Conservation (phyloP, 2,797 vertebrate genomes). For the Dermochelys coriacea region DNA sequence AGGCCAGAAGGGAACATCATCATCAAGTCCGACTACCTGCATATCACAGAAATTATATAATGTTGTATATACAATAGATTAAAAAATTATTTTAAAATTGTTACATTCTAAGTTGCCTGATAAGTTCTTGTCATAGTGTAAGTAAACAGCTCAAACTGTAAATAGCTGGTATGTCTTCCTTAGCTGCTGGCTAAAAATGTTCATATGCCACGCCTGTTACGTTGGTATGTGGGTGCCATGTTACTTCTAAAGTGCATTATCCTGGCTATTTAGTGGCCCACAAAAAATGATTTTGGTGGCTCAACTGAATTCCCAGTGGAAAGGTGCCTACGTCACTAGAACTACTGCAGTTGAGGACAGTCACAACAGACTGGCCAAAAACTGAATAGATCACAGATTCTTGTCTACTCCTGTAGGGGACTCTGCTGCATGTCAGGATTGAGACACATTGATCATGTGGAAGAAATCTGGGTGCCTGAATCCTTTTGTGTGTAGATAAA, state of each 20-base stretch:
- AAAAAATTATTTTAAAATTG: not conserved
- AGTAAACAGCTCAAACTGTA: not conserved
- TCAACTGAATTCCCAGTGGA: not conserved
- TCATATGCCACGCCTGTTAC: not conserved
- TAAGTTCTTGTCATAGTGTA: not conserved
- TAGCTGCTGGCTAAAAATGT: not conserved
- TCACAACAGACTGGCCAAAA: not conserved
- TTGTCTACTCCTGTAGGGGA: not conserved
- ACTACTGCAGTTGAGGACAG: not conserved
- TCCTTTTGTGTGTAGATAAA: not conserved
- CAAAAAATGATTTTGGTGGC: not conserved
- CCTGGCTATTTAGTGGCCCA: not conserved
- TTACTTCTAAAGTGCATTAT: not conserved
- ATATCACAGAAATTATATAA: not conserved
- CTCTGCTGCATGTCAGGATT: not conserved
- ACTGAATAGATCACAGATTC: not conserved
- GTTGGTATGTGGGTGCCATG: not conserved
- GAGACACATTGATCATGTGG: not conserved
- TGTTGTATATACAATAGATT: not conserved
- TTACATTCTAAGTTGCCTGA: not conserved
- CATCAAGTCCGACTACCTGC: not conserved
- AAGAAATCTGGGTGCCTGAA: not conserved
- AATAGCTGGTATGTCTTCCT: not conserved
- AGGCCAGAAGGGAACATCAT: not conserved
- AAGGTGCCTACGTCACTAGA: not conserved